Evolutionary conservation across 2,113 vertebrate species (phyloP).

Genomic region (Mesoclemmys tuberculata): DNA sequence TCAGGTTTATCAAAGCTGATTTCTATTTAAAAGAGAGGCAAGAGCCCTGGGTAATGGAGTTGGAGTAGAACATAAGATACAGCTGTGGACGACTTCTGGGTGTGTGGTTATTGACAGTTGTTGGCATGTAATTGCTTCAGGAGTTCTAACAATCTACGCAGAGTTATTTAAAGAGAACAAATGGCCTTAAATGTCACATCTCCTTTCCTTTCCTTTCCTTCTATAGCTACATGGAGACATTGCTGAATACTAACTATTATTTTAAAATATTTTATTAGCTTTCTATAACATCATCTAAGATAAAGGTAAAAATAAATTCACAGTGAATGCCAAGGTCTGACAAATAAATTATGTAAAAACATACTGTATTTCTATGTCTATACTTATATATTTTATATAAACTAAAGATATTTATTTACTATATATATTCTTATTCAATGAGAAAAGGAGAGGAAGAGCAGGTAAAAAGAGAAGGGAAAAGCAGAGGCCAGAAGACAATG

Average conservation of each 20-base stretch:
- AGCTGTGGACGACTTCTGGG: background rate
- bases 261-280: background rate
- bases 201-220: background rate
- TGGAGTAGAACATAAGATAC: accelerated
- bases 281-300: background rate
- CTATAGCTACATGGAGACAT: background rate
- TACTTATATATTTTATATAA: background rate
- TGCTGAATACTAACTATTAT: background rate
- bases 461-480: background rate
- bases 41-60: background rate
- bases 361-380: background rate
- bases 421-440: background rate
- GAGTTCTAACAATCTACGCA: background rate
- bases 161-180: background rate
- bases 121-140: background rate
- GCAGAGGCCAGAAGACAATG: background rate
- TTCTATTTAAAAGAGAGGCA: background rate
- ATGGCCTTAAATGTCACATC: background rate
- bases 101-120: background rate
- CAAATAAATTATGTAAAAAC: background rate
- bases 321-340: background rate
- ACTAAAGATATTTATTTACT: background rate
- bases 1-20: background rate
- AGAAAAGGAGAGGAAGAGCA: background rate
- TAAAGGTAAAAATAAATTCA: background rate